Conservation (phyloP, 2,888 invertebrate genomes). For the Drosophila peninsularis region DNA sequence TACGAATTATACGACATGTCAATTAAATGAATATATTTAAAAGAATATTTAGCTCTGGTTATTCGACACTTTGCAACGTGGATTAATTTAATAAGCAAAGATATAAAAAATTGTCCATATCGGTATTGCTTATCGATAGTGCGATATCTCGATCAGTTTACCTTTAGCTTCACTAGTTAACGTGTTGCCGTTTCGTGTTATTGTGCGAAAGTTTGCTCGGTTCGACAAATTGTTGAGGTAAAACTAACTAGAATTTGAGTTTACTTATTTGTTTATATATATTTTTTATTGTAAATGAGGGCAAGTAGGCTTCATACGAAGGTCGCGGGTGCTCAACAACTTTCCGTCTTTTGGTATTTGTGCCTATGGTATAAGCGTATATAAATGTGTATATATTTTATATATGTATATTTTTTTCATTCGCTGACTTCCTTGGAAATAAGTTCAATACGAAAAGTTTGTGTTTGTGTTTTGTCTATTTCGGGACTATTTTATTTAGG, state of each 20-base stretch:
- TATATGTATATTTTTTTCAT: constrained; percentile 4
- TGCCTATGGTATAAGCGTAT: neutral
- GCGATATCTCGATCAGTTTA: neutral
- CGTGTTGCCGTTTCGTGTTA: constrained; percentile 37
- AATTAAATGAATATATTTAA: neutral
- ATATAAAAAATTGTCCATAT: too few species aligned
- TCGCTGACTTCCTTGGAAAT: constrained; percentile 16
- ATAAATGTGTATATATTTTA: constrained; percentile 5
- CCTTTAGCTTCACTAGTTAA: constrained; percentile 24
- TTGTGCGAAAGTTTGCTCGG: constrained; percentile 54
- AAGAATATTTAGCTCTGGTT: too few species aligned
- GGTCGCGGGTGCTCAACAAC: neutral
- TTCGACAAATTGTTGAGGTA: constrained; percentile 33
- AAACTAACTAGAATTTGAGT: constrained; percentile 12
- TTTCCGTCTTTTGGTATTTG: neutral
- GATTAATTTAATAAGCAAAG: neutral
- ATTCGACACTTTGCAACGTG: neutral
- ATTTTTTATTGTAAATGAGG: constrained; percentile 13
- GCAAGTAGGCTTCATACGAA: constrained; percentile 2
- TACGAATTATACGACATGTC: neutral
- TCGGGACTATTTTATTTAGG: constrained; percentile 5
- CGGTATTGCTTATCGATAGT: constrained; percentile 15
- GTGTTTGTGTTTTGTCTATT: constrained; percentile 28
- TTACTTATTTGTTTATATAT: constrained; percentile 8
- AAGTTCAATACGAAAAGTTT: constrained; percentile 6